A percentile compares a stretch with the other conserved stretches of the same genome.
Evolutionary conservation across 2,113 vertebrate genomes (phyloP).

Genomic region (Artemisiospiza belli): DNA sequence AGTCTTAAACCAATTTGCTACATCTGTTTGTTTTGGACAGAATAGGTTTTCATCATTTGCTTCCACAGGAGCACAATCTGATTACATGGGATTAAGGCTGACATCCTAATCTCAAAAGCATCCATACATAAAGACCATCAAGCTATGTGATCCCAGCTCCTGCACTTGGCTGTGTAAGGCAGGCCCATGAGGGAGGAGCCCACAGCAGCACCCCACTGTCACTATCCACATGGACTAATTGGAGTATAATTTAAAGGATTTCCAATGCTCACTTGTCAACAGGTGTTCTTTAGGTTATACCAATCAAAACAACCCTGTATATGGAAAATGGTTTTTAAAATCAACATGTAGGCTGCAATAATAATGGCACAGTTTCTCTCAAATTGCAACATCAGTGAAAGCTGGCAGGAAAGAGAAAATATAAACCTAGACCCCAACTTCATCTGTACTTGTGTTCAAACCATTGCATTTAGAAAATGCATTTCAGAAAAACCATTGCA

Average conservation of each 20-base stretch:
- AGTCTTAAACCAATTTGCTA: not conserved
- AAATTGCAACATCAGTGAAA: slow-evolving; percentile 5
- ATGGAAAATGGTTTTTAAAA: slow-evolving; percentile 60
- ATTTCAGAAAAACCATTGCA: not conserved
- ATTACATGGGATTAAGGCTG: not conserved
- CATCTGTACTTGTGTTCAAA: slow-evolving; percentile 43
- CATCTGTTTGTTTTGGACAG: not conserved
- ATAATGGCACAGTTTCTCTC: slow-evolving; percentile 29
- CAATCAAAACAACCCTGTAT: slow-evolving; percentile 42
- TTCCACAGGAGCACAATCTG: not conserved
- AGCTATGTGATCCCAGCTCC: not conserved
- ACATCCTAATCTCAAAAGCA: not conserved
- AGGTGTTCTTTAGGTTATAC: slow-evolving; percentile 22
- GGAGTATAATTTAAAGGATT: slow-evolving; percentile 8
- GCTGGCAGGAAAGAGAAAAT: not conserved
- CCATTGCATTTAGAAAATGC: not conserved
- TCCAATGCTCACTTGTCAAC: slow-evolving; percentile 1
- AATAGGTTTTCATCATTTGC: not conserved
- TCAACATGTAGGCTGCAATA: slow-evolving; percentile 25
- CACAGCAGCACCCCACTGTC: not conserved
- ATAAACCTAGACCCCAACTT: slow-evolving; percentile 30
- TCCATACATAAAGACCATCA: not conserved
- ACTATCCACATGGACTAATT: not conserved
- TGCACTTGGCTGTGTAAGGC: not conserved
- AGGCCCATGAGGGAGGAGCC: not conserved